phyloP scores from a whole-genome alignment of 2,888 invertebrate species.

The Polymixis flavicincta region DNA sequence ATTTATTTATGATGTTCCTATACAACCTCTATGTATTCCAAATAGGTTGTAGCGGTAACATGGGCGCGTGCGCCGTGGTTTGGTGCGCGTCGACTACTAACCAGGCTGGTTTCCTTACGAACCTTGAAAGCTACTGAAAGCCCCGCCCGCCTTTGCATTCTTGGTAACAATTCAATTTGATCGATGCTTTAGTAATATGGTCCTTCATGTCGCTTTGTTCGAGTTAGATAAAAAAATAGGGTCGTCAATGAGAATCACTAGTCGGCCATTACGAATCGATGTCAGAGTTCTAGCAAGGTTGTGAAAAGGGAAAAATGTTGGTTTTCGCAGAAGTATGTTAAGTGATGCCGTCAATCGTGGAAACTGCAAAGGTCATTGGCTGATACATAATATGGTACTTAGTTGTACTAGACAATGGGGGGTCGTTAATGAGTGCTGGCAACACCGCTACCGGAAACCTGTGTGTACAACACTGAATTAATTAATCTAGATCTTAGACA shows the following conservation, averaged over 20 bases:
- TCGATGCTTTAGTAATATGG: slow-evolving; percentile 64
- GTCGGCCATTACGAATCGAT: slow-evolving; percentile 54
- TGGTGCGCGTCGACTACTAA: slow-evolving; percentile 82
- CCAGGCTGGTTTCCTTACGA: slow-evolving; percentile 71
- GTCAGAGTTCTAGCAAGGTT: slow-evolving; percentile 53
- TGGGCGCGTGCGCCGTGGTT: slow-evolving; percentile 83
- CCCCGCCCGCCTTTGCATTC: slow-evolving; percentile 79
- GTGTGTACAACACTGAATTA: slow-evolving; percentile 17
- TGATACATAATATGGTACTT: slow-evolving; percentile 19
- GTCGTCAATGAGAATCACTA: slow-evolving; percentile 54
- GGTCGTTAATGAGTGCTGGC: slow-evolving; percentile 13
- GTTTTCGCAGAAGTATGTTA: slow-evolving; percentile 51
- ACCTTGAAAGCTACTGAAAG: slow-evolving; percentile 88
- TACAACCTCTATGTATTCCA: slow-evolving; percentile 84
- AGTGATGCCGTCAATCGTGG: slow-evolving; percentile 1
- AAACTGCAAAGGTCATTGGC: slow-evolving; percentile 42
- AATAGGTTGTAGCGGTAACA: slow-evolving; percentile 82
- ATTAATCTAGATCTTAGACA: slow-evolving; percentile 55
- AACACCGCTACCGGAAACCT: slow-evolving; percentile 47
- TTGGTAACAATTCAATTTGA: slow-evolving; percentile 69
- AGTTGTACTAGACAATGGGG: slow-evolving; percentile 26
- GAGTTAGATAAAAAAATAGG: slow-evolving; percentile 51
- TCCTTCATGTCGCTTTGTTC: slow-evolving; percentile 64
- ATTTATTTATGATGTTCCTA: slow-evolving; percentile 66
- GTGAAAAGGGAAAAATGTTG: slow-evolving; percentile 28